phyloP scores from a whole-genome alignment of 2,797 vertebrate genomes.

The Salarias fasciatus region DNA sequence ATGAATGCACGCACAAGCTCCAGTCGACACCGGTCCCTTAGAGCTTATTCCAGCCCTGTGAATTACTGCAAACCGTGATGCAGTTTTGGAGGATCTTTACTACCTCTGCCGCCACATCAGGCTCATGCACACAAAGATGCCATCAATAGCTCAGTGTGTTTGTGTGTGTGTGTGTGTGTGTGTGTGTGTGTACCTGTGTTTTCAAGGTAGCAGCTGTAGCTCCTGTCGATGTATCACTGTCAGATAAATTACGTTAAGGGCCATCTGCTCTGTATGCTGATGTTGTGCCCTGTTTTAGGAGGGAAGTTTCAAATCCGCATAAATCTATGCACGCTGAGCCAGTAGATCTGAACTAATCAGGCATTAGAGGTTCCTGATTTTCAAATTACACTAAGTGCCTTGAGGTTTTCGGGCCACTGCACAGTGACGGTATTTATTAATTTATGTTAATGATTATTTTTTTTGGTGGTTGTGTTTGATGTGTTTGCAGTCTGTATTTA shows the following conservation, averaged over 20 bases:
- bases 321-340: constrained; percentile 1
- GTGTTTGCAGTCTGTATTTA: no score
- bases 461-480: no score
- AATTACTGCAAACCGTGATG: constrained; percentile 43
- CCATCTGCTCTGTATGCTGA: constrained; percentile 31
- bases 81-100: constrained; percentile 43
- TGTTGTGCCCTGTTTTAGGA: constrained; percentile 7
- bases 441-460: neutral
- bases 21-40: constrained; percentile 32
- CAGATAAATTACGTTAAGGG: constrained; percentile 33
- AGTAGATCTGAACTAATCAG: neutral
- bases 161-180: constrained; percentile 5
- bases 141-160: constrained; percentile 11
- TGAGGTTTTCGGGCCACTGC: no score
- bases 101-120: constrained; percentile 28
- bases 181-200: constrained; percentile 2
- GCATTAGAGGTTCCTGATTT: no score
- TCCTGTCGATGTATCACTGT: constrained; percentile 24
- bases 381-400: no score
- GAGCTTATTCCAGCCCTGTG: constrained; percentile 67
- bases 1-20: constrained; percentile 12
- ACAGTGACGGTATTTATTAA: neutral
- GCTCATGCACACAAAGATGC: constrained; percentile 28
- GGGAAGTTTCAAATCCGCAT: constrained; percentile 10
- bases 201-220: constrained; percentile 32